Percentiles rank a stretch among this genome's conserved stretches.
These are phyloP conservation scores for Cossypha heuglini DNA, from an alignment of 2,797 vertebrate species.

Conservation along the genomic window DNA sequence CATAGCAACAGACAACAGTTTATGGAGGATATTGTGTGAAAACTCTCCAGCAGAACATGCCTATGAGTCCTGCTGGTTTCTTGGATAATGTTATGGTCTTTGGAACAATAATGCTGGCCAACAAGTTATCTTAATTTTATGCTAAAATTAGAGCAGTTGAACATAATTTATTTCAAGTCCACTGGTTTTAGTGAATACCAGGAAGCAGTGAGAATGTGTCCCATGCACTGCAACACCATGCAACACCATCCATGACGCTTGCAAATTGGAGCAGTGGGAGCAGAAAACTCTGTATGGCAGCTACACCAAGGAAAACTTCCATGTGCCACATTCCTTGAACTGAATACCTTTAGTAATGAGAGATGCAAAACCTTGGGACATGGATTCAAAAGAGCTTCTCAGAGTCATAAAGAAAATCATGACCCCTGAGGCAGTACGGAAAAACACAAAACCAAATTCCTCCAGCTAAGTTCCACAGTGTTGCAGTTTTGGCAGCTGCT, in stretches of 20 bases:
- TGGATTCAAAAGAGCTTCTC: neutral
- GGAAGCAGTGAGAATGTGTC: neutral
- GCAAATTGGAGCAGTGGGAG: rapidly evolving
- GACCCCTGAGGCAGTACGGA: rapidly evolving
- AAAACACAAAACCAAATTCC: neutral
- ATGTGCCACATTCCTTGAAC: neutral
- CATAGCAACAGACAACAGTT: constrained; percentile 40
- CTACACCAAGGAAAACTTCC: neutral
- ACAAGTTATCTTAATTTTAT: neutral
- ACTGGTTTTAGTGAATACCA: neutral
- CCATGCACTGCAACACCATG: neutral
- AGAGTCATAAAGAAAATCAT: neutral
- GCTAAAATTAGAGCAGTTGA: constrained; percentile 24
- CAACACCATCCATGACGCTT: neutral
- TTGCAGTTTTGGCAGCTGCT: neutral
- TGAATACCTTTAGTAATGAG: neutral
- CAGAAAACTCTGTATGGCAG: neutral
- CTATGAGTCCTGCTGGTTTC: neutral
- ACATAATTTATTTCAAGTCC: neutral
- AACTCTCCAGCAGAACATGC: neutral
- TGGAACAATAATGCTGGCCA: neutral
- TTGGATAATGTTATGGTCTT: neutral
- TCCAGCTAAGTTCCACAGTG: neutral
- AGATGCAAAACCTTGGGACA: neutral
- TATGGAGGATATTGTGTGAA: neutral